Base-by-base conservation (phyloP, 2,888 invertebrate species). In the Spisula subtruncata region DNA sequence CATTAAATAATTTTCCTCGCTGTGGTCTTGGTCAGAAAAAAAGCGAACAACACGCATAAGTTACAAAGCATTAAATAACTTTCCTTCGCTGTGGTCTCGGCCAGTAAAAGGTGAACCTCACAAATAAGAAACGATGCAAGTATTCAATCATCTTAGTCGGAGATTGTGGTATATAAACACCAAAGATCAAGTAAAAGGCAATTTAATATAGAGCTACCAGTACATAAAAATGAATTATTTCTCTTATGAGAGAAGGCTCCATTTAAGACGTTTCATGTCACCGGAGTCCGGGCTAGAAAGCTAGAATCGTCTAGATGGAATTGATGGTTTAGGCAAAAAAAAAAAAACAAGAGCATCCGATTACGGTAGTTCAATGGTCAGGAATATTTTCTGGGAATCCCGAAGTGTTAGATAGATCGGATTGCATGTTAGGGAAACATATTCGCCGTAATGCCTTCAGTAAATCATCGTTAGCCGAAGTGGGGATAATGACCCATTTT, bases 401-500 rank as follows among this genome's bases (percentile, higher is more conserved):
- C 12, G 12, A 41, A 25, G 12, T 25, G 25, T n/a, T 12, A 46
- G n/a, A 46, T 81, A 81, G 29, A 25, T 46, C 46, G 25, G 14
- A n/a, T 81, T 81, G 81, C 51, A 81, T 48, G 81, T n/a, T 32
- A 75, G 8, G 35, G 75, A 35, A 75, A 32, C 35, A 75, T 75
- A 16, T 35, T 75, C 35, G 12, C 35, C 16, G 35, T 75, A 75
- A 75, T 75, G 75, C 14, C 41, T 0, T 25, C 60, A 83, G 46
- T 83, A 46, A 29, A 83, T 83, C 83, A 83, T 83, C 83, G 66
- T 83, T 66, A 71, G 16, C 20, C 18, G 60, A 66, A 18, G 46
- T 46, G 41, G n/a, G 14, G 71, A 71, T 83, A 66, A 83, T 54
- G 83, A 71, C 71, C 41, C 66, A 83, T 83, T 83, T 71, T 75